Conservation (phyloP, 2,113 vertebrate genomes). For the Sula dactylatra region DNA sequence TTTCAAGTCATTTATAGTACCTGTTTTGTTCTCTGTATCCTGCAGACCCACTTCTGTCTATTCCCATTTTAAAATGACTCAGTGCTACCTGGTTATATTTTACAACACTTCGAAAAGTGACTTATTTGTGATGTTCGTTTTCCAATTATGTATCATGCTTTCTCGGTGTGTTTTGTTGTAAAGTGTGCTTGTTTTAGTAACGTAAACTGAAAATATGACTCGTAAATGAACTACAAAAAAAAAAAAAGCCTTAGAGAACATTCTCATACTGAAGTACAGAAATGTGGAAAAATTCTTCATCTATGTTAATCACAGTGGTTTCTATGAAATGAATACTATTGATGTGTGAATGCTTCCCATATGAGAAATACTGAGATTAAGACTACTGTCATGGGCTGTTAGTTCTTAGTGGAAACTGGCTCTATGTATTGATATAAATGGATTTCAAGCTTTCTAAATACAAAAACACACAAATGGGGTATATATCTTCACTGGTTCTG, state of each 20-base stretch:
- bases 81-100: not conserved
- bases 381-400: not conserved
- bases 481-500: not conserved
- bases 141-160: not conserved
- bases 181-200: not conserved
- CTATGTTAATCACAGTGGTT: not conserved
- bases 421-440: not conserved
- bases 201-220: not conserved
- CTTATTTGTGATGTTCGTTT: not conserved
- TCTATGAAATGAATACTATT: not conserved
- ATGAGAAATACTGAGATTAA: not conserved
- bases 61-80: not conserved
- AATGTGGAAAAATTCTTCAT: not conserved
- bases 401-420: not conserved
- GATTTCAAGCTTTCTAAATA: not conserved
- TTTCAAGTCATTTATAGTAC: accelerated
- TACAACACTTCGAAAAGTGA: not conserved
- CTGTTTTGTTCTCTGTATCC: not conserved
- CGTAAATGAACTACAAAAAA: not conserved
- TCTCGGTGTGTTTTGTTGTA: not conserved
- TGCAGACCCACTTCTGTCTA: not conserved
- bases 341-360: not conserved
- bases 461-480: not conserved
- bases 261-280: not conserved
- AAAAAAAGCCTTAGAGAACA: accelerated